Evolutionary conservation across 2,888 invertebrate species (phyloP).

Genomic region (Lissocephala sabroskyi): DNA sequence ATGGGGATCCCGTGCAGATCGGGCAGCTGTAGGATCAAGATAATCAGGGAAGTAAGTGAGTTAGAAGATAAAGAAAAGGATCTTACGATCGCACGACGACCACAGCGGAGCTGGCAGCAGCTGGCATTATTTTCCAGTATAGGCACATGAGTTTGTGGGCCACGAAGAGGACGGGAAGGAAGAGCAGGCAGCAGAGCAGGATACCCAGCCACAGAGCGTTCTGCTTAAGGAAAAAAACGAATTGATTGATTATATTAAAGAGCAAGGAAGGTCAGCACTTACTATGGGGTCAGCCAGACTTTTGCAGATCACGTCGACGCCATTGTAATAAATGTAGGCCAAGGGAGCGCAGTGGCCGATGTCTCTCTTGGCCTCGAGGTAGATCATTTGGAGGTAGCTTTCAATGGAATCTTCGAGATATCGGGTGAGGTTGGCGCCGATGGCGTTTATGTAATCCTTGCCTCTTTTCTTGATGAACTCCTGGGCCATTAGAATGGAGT

Average conservation of each 20-base stretch:
- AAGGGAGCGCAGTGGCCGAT: constrained; percentile 88
- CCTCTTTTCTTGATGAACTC: constrained; percentile 79
- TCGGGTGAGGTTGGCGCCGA: constrained; percentile 79
- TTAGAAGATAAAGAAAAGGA: too few species aligned
- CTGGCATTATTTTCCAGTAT: constrained; percentile 88
- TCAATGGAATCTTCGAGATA: constrained; percentile 79
- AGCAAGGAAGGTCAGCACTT: constrained; percentile 68
- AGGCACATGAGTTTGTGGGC: constrained; percentile 85
- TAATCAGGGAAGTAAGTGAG: too few species aligned
- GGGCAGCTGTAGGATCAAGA: too few species aligned
- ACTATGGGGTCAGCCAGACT: constrained; percentile 89
- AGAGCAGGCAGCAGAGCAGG: constrained; percentile 85
- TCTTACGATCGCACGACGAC: too few species aligned
- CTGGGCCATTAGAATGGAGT: constrained; percentile 81
- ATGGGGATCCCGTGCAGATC: constrained; percentile 23
- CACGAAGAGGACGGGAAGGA: constrained; percentile 85
- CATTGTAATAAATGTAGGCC: constrained; percentile 84
- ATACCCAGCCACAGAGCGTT: constrained; percentile 94
- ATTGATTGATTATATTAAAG: too few species aligned
- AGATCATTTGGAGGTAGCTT: constrained; percentile 79
- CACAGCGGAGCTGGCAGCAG: too few species aligned
- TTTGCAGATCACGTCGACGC: constrained; percentile 84
- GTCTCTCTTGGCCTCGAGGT: constrained; percentile 74
- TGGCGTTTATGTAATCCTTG: constrained; percentile 77
- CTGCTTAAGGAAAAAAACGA: constrained; percentile 73